Conservation (phyloP, 2,113 vertebrate species). For the Aegypius monachus region DNA sequence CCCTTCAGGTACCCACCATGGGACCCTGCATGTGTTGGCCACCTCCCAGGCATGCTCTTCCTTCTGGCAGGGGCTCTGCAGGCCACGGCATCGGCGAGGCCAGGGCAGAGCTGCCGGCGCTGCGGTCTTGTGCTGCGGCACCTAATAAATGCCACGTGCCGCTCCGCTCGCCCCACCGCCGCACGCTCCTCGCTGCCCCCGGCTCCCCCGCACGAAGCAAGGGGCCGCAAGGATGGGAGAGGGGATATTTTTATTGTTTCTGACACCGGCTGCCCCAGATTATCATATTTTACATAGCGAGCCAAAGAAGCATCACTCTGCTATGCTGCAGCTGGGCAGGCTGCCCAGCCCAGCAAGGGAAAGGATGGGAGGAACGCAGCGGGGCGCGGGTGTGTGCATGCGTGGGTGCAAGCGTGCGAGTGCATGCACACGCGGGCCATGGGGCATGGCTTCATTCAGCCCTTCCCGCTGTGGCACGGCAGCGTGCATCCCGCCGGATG, state of each 20-base stretch:
- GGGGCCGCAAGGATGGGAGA: background rate
- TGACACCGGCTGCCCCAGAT: conserved; percentile 54
- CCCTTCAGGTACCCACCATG: background rate
- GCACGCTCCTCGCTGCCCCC: fast-evolving
- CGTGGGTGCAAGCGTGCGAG: background rate
- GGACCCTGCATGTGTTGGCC: fast-evolving
- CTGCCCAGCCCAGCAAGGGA: background rate
- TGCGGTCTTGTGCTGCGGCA: fast-evolving
- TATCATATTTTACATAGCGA: background rate
- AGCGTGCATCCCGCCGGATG: fast-evolving
- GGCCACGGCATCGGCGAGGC: fast-evolving
- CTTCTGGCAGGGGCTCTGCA: fast-evolving
- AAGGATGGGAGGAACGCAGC: background rate
- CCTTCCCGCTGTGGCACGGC: fast-evolving
- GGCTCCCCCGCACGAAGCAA: fast-evolving
- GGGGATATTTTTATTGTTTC: conserved; percentile 56
- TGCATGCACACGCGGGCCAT: background rate
- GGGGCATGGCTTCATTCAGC: background rate
- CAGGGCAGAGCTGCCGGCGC: background rate
- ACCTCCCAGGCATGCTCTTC: background rate
- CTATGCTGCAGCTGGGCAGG: conserved; percentile 56
- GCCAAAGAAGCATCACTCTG: conserved; percentile 61
- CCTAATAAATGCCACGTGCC: background rate
- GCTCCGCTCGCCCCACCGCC: fast-evolving
- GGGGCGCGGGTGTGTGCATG: background rate